Evolutionary conservation across 2,113 vertebrate genomes (phyloP), one percentile per base, ranked within the genome.

Genomic region (Dissostichus mawsoni): DNA sequence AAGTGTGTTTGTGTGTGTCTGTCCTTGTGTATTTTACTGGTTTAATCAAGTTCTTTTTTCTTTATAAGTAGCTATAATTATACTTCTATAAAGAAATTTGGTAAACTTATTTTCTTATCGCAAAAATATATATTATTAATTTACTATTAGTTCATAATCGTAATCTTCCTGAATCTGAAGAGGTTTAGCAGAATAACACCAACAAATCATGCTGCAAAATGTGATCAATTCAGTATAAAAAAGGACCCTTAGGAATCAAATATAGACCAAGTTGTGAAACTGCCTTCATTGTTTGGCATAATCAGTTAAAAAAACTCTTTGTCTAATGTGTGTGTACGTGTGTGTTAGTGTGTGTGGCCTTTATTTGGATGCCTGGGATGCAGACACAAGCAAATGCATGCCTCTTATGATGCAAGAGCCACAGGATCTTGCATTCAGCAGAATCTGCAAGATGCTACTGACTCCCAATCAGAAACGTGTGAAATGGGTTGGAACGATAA

Each of bases 401-500:
- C 73, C 66, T 81, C 20, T 58, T 63, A 78, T 25, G 67, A 84
- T 80, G 73, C 56, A 78, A 83, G 69, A 72, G 29, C 59, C 62
- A 58, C 80, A 72, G 82, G 73, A 71, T 73, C 84, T 90, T 89
- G 86, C 91, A 84, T 76, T 84, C 44, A 55, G 69, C 77, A 83
- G 69, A 90, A 78, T 74, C 69, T 88, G 86, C 74, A 85, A 79
- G 81, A 66, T 88, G 86, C 90, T 85, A 74, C 76, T 80, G 76
- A 86, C 41, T 83, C 76, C 76, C 83, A 48, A 14, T 7, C 44
- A 52, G 67, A 36, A 69, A 45, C 17, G 6, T 87, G 61, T 72
- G 53, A 85, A n/a, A 50, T 33, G 87, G 90, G 92, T 93, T 93
- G 90, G 89, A 85, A 92, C 87, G 91, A 93, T 93, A 84, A 29